A percentile compares a stretch with the other conserved stretches of the same genome.
Evolutionary conservation across 2,113 vertebrate genomes (phyloP).

Genomic region (Ramphastos sulfuratus): DNA sequence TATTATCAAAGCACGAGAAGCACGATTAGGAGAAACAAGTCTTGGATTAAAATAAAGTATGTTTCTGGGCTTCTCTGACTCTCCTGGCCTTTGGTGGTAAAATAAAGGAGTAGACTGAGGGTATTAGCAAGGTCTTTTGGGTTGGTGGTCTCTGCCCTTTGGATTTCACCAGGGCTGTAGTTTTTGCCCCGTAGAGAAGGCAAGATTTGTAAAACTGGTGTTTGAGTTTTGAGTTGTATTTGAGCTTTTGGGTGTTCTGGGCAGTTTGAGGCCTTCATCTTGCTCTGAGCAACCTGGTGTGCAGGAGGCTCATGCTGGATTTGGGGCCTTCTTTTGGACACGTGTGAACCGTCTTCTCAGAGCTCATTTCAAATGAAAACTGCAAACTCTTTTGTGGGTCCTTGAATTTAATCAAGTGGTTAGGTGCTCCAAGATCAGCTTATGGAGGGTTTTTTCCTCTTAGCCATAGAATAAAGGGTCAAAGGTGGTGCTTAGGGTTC

Average conservation of each 20-base stretch:
- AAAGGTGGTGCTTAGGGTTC: not conserved
- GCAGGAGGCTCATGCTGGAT: accelerated
- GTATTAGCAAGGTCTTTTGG: not conserved
- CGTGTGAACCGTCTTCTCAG: accelerated
- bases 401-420: not conserved
- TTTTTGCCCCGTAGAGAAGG: not conserved
- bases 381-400: not conserved
- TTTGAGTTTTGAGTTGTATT: not conserved
- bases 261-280: accelerated
- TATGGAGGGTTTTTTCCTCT: not conserved
- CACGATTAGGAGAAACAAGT: not conserved
- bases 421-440: accelerated
- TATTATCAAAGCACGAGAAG: not conserved
- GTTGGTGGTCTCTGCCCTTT: not conserved
- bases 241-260: not conserved
- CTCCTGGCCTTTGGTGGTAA: not conserved
- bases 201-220: not conserved
- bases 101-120: not conserved
- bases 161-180: not conserved
- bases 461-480: not conserved
- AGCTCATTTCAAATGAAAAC: accelerated
- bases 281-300: accelerated
- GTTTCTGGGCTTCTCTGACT: not conserved
- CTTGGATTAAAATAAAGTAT: not conserved
- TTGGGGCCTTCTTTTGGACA: not conserved